Conservation (phyloP, 2,113 vertebrate species). For the Maccullochella peelii region DNA sequence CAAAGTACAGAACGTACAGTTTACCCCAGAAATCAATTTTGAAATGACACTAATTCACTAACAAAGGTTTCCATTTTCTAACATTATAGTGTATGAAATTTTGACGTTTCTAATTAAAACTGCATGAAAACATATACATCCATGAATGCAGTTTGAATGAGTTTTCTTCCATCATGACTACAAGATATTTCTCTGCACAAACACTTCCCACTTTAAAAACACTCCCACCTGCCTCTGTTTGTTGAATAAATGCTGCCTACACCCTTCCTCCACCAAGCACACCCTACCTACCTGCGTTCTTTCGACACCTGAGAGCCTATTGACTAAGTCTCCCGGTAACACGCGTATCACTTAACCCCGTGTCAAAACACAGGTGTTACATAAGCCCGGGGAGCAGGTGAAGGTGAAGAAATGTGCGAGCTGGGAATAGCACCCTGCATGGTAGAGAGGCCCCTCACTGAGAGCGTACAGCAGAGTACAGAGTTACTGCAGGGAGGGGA, state of each 20-base stretch:
- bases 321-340: constrained; percentile 65
- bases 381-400: constrained; percentile 54
- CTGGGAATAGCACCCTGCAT: constrained; percentile 66
- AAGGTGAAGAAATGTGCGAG: constrained; percentile 65
- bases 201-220: constrained; percentile 26
- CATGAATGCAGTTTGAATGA: background rate
- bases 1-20: background rate
- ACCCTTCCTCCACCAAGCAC: background rate
- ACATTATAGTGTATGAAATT: background rate
- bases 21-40: background rate
- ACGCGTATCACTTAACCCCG: constrained; percentile 78
- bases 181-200: background rate
- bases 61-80: background rate
- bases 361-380: constrained; percentile 79
- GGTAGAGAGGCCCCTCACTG: constrained; percentile 38
- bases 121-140: background rate
- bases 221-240: constrained; percentile 14
- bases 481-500: constrained; percentile 33
- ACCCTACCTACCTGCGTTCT: background rate
- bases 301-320: constrained; percentile 67
- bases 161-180: background rate
- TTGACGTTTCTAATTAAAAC: background rate
- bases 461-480: constrained; percentile 32
- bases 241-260: constrained; percentile 9
- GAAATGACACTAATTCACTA: background rate